A percentile compares a stretch with the other conserved stretches of the same genome.
Conservation (phyloP, 2,797 vertebrate species). For the Tenualosa ilisha region DNA sequence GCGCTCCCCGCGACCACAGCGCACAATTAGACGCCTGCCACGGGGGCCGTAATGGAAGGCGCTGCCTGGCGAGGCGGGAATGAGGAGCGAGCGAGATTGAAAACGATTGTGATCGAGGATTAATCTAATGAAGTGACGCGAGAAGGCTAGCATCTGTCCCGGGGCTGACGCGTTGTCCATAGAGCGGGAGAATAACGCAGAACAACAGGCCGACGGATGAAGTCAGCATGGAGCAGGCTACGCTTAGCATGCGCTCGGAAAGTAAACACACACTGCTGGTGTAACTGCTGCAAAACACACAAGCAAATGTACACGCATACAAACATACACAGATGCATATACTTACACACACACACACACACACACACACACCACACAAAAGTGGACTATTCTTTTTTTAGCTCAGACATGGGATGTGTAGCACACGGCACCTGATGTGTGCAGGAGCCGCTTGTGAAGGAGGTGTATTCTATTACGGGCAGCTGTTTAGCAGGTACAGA, state of each 20-base stretch:
- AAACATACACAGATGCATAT: not conserved
- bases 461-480: constrained; percentile 30
- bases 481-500: constrained; percentile 27
- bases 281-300: not conserved
- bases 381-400: not conserved
- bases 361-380: constrained; percentile 22
- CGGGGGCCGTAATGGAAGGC: constrained; percentile 68
- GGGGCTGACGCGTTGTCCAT: constrained; percentile 63
- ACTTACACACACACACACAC: constrained; percentile 35
- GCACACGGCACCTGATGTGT: not conserved
- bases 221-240: not conserved
- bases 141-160: constrained; percentile 74
- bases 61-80: constrained; percentile 45
- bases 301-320: not conserved
- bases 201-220: not conserved
- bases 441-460: not conserved
- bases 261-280: not conserved
- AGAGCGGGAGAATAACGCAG: not conserved
- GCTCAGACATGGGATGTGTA: not conserved
- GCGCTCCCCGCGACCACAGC: constrained; percentile 74
- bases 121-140: constrained; percentile 79
- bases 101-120: constrained; percentile 74
- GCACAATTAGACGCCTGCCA: constrained; percentile 78
- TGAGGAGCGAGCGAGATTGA: constrained; percentile 69
- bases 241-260: not conserved